Evolutionary conservation across 2,888 invertebrate species (phyloP).

Genomic region (Maniola hyperantus): DNA sequence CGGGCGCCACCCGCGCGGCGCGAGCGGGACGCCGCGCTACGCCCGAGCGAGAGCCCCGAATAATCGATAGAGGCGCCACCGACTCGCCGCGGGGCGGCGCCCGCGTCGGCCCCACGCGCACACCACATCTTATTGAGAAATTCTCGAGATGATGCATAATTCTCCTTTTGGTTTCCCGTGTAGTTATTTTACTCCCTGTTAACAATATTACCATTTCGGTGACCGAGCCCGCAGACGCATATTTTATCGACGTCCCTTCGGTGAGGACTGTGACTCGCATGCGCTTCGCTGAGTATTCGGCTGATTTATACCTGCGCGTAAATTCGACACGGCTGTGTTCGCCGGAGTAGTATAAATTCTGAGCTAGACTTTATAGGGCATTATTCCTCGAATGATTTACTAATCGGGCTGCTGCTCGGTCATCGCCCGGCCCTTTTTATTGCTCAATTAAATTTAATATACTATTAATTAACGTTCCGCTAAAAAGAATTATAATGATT

Average conservation of each 20-base stretch:
- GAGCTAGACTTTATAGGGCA: constrained; percentile 35
- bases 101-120: constrained; percentile 75
- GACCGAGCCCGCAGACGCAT: constrained; percentile 70
- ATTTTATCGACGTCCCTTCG: constrained; percentile 62
- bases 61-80: constrained; percentile 74
- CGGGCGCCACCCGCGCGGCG: constrained; percentile 63
- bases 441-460: constrained; percentile 23
- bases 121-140: constrained; percentile 79
- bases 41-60: constrained; percentile 52
- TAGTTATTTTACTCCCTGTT: constrained; percentile 77
- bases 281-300: constrained; percentile 50
- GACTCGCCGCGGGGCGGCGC: constrained; percentile 73
- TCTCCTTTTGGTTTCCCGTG: constrained; percentile 74
- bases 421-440: constrained; percentile 17
- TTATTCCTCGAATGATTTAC: constrained; percentile 34
- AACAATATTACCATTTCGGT: constrained; percentile 80
- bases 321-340: constrained; percentile 41
- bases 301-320: constrained; percentile 62
- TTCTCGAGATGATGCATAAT: constrained; percentile 78
- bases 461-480: constrained; percentile 19
- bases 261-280: constrained; percentile 48
- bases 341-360: constrained; percentile 33
- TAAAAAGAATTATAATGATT: constrained; percentile 3
- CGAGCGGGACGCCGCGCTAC: constrained; percentile 53
- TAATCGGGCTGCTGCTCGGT: constrained; percentile 13